Evolutionary conservation across 2,113 vertebrate genomes (phyloP).

Genomic region (Xiphorhynchus elegans): DNA sequence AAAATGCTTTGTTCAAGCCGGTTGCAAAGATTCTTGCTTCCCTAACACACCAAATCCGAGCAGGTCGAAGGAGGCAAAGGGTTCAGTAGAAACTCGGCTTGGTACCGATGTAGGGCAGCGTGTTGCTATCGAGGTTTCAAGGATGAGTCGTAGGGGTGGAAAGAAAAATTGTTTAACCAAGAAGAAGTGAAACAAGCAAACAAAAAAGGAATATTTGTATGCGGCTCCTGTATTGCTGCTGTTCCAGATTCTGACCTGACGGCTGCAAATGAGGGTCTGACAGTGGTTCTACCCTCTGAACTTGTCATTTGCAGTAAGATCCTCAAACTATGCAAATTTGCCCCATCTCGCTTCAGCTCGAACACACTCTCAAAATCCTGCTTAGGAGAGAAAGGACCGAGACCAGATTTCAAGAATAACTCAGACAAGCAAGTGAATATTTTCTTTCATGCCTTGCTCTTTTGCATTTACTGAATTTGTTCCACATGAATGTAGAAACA

Average conservation of each 20-base stretch:
- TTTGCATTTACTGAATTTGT: conserved; percentile 50
- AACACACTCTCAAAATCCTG: not conserved
- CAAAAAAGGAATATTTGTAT: not conserved
- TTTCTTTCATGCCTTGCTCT: conserved; percentile 37
- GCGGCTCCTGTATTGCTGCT: not conserved
- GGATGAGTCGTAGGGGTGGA: not conserved
- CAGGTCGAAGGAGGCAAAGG: not conserved
- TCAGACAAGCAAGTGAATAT: conserved; percentile 11
- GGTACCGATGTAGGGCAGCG: not conserved
- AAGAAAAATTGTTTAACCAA: not conserved
- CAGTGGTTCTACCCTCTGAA: not conserved
- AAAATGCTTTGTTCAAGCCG: conserved; percentile 39
- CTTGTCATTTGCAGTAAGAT: not conserved
- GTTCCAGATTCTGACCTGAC: not conserved
- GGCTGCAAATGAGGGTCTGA: not conserved
- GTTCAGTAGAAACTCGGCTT: not conserved
- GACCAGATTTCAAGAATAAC: conserved; percentile 8
- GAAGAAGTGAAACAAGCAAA: not conserved
- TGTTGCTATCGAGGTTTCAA: not conserved
- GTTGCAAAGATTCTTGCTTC: not conserved
- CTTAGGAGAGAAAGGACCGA: not conserved
- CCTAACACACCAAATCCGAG: not conserved
- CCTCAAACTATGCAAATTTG: not conserved
- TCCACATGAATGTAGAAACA: conserved; percentile 60
- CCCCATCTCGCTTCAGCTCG: not conserved